phyloP scores from a whole-genome alignment of 64 coral and sea anemone genomes.

The Cladopsammia gracilis region DNA sequence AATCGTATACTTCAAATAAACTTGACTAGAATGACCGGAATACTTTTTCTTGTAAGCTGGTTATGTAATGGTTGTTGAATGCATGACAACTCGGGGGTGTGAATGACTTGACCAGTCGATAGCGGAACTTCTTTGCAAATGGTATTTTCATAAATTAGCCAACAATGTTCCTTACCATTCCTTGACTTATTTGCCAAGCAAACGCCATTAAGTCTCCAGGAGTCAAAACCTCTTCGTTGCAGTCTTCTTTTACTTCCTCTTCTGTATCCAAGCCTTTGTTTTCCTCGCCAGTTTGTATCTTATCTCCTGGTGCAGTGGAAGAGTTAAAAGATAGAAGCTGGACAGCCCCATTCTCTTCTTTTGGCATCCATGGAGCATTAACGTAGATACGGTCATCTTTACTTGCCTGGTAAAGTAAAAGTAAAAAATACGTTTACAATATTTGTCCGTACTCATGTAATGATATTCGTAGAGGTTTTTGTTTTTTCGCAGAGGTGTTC shows the following conservation, averaged over 20 bases:
- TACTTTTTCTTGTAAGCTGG: too few relatives aligned
- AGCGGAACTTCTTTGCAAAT: background rate
- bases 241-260: background rate
- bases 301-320: background rate
- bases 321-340: background rate
- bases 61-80: too few relatives aligned
- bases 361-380: background rate
- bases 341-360: background rate
- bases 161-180: constrained; percentile 77
- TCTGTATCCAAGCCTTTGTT: background rate
- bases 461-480: too few relatives aligned
- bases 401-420: background rate
- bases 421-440: background rate
- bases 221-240: constrained; percentile 42
- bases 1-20: too few relatives aligned
- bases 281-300: background rate
- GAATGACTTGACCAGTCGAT: background rate
- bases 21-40: too few relatives aligned
- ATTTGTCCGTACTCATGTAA: too few relatives aligned
- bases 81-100: background rate
- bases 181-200: constrained; percentile 73
- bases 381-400: constrained; percentile 27
- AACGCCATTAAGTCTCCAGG: constrained; percentile 72
- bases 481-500: too few relatives aligned
- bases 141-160: background rate